phyloP scores from a whole-genome alignment of 1,140 invertebrate genomes.

The Drosophila suzukii region DNA sequence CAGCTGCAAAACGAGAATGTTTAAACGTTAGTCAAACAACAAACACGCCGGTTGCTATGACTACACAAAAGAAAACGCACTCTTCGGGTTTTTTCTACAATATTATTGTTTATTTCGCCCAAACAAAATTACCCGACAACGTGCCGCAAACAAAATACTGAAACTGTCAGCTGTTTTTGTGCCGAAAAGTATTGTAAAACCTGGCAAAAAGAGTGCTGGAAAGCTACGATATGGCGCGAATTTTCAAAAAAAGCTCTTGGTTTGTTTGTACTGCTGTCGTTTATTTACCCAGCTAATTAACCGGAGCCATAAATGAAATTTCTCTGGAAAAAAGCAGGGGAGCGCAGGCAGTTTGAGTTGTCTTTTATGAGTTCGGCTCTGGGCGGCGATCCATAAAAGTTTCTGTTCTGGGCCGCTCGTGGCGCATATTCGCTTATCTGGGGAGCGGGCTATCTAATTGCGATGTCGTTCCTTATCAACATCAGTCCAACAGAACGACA shows the following conservation, averaged over 20 bases:
- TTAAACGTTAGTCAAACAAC: slow-evolving; percentile 27
- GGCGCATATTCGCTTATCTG: slow-evolving; percentile 53
- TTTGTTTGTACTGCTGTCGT: slow-evolving; percentile 7
- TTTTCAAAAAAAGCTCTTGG: slow-evolving; percentile 13
- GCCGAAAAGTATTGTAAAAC: slow-evolving; percentile 18
- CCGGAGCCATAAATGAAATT: slow-evolving; percentile 65
- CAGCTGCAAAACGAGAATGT: slow-evolving; percentile 47
- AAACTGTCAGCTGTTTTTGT: slow-evolving; percentile 24
- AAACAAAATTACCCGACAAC: slow-evolving; percentile 26
- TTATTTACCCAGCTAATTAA: slow-evolving; percentile 63
- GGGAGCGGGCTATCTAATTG: slow-evolving; percentile 71
- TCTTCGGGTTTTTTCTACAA: neutral
- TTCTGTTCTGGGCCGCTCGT: slow-evolving; percentile 6
- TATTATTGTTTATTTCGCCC: slow-evolving; percentile 30
- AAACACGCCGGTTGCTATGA: slow-evolving; percentile 39
- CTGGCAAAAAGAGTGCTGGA: slow-evolving; percentile 9
- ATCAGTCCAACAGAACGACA: slow-evolving; percentile 57
- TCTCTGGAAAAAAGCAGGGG: slow-evolving; percentile 46
- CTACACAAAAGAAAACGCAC: slow-evolving; percentile 10
- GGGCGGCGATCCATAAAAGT: slow-evolving; percentile 55
- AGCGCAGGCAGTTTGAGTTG: slow-evolving; percentile 17
- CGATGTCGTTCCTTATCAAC: slow-evolving; percentile 75
- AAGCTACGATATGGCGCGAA: slow-evolving; percentile 12
- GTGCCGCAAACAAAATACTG: slow-evolving; percentile 9
- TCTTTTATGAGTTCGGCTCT: slow-evolving; percentile 73